A percentile compares a stretch with the other conserved stretches of the same genome.
These are phyloP conservation scores for Acanthaster planci DNA, from an alignment of 35 echinoderm and acorn worm species.

Conservation along the genomic window DNA sequence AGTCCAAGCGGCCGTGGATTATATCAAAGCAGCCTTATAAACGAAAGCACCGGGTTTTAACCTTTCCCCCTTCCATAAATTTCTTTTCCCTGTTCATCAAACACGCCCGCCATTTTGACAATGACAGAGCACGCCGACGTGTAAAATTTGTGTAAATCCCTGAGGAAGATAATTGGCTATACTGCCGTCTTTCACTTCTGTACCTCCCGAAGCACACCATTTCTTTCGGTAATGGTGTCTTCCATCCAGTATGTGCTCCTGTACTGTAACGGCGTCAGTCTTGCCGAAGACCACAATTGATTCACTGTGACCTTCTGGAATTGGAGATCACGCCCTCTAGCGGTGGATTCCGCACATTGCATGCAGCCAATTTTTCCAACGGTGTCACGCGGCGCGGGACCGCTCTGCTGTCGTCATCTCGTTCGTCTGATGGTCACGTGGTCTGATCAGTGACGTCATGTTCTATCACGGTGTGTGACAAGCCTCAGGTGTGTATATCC, in stretches of 20 bases:
- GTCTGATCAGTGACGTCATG: conserved; percentile 30
- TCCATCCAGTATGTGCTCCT: conserved; percentile 1
- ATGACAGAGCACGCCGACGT: neutral
- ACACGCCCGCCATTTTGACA: neutral
- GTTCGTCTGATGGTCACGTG: conserved; percentile 28
- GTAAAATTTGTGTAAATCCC: conserved; percentile 31
- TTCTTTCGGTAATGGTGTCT: neutral
- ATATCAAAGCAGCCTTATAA: conserved; percentile 7
- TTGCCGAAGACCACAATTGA: neutral
- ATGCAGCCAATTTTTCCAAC: conserved; percentile 29
- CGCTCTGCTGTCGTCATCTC: conserved; percentile 24
- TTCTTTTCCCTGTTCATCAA: neutral
- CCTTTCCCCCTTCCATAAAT: neutral
- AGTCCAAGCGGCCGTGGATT: neutral
- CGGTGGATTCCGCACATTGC: conserved; percentile 11
- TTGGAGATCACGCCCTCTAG: conserved; percentile 4
- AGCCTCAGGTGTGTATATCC: conserved; percentile 17
- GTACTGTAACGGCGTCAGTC: neutral
- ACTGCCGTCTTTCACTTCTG: conserved; percentile 6
- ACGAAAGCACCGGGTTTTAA: conserved; percentile 5
- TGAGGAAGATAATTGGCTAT: conserved; percentile 22
- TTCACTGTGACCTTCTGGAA: neutral
- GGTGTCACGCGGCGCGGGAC: conserved; percentile 26
- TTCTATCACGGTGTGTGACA: conserved; percentile 22
- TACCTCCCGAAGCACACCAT: neutral